Evolutionary conservation across 2,797 vertebrate species (phyloP), one percentile per base, ranked within the genome.

Genomic region (Perodicticus potto): DNA sequence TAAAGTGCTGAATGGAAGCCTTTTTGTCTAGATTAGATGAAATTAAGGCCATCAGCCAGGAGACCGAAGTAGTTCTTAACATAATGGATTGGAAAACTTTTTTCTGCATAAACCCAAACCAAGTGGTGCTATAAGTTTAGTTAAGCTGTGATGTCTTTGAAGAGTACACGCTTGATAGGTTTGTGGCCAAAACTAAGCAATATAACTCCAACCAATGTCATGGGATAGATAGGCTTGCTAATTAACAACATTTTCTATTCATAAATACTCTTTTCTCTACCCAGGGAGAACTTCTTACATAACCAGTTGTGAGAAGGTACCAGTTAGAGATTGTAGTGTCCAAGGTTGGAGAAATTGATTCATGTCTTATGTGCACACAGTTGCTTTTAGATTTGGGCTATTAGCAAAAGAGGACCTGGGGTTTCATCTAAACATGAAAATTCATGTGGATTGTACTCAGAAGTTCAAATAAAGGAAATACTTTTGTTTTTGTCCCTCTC

Each of bases 141-240:
- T 25, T 45, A 72, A 37, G 63, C 12, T 82, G 5, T n/a, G n/a
- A 65, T 37, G 37, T 77, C 13, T 19, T 90, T 77, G 37, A 25
- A 83, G 14, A 90, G 22, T 86, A 23, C 37, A 81, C n/a, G 32
- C 55, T 87, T 94, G 80, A 88, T 63, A 82, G 70, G 19, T 22
- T 86, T 77, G 34, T 45, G 43, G 57, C 81, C 80, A 49, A 92
- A 86, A 94, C 63, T 83, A 70, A 32, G 69, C n/a, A 63, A 67
- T 83, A 63, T 65, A 78, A 57, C 12, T 49, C 27, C n/a, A 49
- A 57, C 37, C 40, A 53, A 40, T 27, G 7, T 90, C 43, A 69
- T 32, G 83, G 83, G 65, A 23, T 78, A 70, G 53, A 78, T 77
- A 40, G n/a, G 17, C 55, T 70, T 73, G 70, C 34, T 90, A 57